Evolutionary conservation across 1,140 invertebrate species (phyloP).

Genomic region (Mactra quadrangularis): DNA sequence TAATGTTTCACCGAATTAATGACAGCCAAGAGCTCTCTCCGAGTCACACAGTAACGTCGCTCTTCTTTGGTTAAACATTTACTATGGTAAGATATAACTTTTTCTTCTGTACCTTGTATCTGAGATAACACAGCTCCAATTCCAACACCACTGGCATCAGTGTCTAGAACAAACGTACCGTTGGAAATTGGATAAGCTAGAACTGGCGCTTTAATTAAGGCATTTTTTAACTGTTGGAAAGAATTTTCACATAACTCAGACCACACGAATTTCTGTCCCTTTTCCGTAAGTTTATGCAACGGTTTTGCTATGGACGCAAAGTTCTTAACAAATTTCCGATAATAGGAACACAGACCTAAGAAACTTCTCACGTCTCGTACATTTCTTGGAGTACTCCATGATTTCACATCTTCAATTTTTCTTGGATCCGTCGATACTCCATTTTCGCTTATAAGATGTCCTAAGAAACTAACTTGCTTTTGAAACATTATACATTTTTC

Average conservation of each 20-base stretch:
- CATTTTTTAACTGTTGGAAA: constrained; percentile 75
- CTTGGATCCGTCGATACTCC: not conserved
- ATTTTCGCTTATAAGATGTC: constrained; percentile 2
- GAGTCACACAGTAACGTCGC: constrained; percentile 71
- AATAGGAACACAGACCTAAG: not conserved
- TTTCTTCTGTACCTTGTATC: too few species aligned
- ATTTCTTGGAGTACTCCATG: not conserved
- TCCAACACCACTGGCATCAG: constrained; percentile 82
- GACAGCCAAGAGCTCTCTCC: constrained; percentile 55
- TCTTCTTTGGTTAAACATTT: too few species aligned
- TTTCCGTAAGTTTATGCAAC: too few species aligned
- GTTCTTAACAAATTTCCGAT: not conserved
- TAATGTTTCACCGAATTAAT: constrained; percentile 50
- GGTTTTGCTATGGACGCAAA: not conserved
- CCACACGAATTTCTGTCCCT: too few species aligned
- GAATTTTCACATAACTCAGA: too few species aligned
- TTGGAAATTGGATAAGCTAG: too few species aligned
- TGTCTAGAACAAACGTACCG: too few species aligned
- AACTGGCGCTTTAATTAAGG: too few species aligned
- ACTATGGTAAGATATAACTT: too few species aligned
- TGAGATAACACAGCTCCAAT: too few species aligned
- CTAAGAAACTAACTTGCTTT: constrained; percentile 30
- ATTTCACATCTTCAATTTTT: not conserved
- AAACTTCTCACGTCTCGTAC: not conserved
- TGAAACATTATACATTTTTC: constrained; percentile 24